A percentile compares a stretch with the other conserved stretches of the same genome.
Evolutionary conservation across 2,797 vertebrate species (phyloP).

Genomic region (Gambelia wislizenii): DNA sequence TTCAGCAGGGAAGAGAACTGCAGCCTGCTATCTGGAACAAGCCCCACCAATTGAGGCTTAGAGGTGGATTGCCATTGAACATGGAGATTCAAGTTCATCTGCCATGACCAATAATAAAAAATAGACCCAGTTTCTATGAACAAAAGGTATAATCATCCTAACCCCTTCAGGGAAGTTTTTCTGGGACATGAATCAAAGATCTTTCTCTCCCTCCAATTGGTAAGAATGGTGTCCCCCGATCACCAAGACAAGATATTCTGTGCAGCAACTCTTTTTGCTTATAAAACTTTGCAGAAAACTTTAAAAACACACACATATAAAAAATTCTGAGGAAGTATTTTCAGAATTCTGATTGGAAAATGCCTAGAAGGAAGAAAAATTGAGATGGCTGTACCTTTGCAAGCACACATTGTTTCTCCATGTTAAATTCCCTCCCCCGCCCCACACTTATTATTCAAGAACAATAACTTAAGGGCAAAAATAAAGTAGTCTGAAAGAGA

Average conservation of each 20-base stretch:
- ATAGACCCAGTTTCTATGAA: too few species aligned
- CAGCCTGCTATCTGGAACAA: background rate
- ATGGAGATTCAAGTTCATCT: background rate
- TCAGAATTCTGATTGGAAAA: conserved; percentile 25
- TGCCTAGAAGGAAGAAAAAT: background rate
- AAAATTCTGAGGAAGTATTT: conserved; percentile 1
- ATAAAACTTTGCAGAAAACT: background rate
- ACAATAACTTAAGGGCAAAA: conserved; percentile 1
- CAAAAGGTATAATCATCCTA: too few species aligned
- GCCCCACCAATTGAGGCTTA: background rate
- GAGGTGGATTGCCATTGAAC: background rate
- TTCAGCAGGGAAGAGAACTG: too few species aligned
- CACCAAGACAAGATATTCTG: background rate
- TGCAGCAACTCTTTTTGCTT: background rate
- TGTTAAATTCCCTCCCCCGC: background rate
- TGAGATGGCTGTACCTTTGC: conserved; percentile 15
- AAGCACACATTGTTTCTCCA: conserved; percentile 32
- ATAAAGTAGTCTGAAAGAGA: background rate
- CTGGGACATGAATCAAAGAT: too few species aligned
- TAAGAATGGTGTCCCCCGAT: background rate
- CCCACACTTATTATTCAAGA: conserved; percentile 40
- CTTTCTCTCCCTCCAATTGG: too few species aligned
- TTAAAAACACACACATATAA: background rate
- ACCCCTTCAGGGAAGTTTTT: too few species aligned
- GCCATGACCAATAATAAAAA: background rate